A percentile compares a stretch with the other conserved stretches of the same genome.
These are phyloP conservation scores for Nemoura dubitans DNA, from an alignment of 2,888 invertebrate species.

Conservation along the genomic window DNA sequence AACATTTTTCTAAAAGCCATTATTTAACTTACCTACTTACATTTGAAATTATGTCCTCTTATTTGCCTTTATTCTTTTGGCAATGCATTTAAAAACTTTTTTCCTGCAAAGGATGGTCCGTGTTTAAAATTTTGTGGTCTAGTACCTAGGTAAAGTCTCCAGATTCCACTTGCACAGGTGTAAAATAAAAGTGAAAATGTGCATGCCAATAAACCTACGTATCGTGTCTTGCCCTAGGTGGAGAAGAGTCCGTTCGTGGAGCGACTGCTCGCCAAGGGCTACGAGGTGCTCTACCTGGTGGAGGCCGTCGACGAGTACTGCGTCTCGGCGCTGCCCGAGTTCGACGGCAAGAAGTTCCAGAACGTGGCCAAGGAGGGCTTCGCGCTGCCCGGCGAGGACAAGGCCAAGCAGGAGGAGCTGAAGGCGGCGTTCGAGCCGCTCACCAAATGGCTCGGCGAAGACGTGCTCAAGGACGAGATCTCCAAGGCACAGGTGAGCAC, in stretches of 20 bases:
- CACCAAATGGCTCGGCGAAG: slow-evolving; percentile 87
- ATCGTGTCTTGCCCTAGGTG: slow-evolving; percentile 62
- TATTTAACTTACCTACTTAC: too few relatives aligned
- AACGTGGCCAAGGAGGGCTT: slow-evolving; percentile 99
- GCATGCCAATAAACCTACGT: not conserved
- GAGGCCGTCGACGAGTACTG: slow-evolving; percentile 99
- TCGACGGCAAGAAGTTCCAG: slow-evolving; percentile 98
- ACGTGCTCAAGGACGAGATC: slow-evolving; percentile 75
- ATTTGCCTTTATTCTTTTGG: too few relatives aligned
- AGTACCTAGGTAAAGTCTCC: too few relatives aligned
- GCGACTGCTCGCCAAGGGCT: slow-evolving; percentile 89
- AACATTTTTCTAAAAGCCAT: too few relatives aligned
- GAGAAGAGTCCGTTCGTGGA: slow-evolving; percentile 95
- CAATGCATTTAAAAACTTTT: too few relatives aligned
- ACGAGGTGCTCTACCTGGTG: slow-evolving; percentile 91
- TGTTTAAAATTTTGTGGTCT: too few relatives aligned
- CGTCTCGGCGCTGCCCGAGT: slow-evolving; percentile 95
- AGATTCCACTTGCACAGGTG: too few relatives aligned
- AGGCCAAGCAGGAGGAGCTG: slow-evolving; percentile 75
- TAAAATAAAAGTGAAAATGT: not conserved
- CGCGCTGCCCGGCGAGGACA: slow-evolving; percentile 72
- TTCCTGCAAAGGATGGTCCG: too few relatives aligned
- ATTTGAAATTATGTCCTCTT: too few relatives aligned
- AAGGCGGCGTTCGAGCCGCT: slow-evolving; percentile 87
- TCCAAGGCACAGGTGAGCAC: slow-evolving; percentile 59